Base-by-base conservation (phyloP, 2,888 invertebrate genomes). In the Agonopterix heracliana region DNA sequence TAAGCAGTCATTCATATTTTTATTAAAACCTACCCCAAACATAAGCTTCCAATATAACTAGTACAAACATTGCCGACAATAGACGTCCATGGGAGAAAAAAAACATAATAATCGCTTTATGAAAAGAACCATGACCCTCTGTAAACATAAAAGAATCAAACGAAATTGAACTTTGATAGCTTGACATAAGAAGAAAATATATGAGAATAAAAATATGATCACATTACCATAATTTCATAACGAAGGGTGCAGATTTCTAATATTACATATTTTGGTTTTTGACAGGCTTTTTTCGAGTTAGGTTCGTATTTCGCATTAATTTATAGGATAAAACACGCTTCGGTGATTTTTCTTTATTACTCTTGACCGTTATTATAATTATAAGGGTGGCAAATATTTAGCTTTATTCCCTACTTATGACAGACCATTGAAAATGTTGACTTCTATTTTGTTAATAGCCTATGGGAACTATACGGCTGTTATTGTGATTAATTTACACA, bases 201-300 rank as follows among this genome's bases (percentile, higher is more conserved):
- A 26, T 26, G 26, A 26, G 26, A 26, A 26, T 26, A 26, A 26
- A 26, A 26, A 26, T 26, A 26, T 26, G 26, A 38, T 45, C 41
- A 13, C 50, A 80, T 83, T 83, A 81, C 66, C 81, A 84, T 86
- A 86, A 84, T 84, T 81, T 79, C 79, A 81, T 83, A 86, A 78
- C 75, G 71, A 78, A 74, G 81, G 82, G 79, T 61, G 78, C 66
- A 68, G 73, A 78, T 80, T 81, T 79, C 78, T 81, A 79, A 82
- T 85, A 84, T 66, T 66, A 78, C 76, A 72, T 79, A 78, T 79
- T 81, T 74, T 73, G 77, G 76, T 81, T 78, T 84, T 80, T 81
- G 80, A 71, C 66, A 68, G 57, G 55, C 66, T 57, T 59, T 57
- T 64, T 65, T 64, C 66, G 68, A 70, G 68, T 63, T 63, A 62